Conservation (phyloP, 2,113 vertebrate species). For the Paradoxurus hermaphroditus region DNA sequence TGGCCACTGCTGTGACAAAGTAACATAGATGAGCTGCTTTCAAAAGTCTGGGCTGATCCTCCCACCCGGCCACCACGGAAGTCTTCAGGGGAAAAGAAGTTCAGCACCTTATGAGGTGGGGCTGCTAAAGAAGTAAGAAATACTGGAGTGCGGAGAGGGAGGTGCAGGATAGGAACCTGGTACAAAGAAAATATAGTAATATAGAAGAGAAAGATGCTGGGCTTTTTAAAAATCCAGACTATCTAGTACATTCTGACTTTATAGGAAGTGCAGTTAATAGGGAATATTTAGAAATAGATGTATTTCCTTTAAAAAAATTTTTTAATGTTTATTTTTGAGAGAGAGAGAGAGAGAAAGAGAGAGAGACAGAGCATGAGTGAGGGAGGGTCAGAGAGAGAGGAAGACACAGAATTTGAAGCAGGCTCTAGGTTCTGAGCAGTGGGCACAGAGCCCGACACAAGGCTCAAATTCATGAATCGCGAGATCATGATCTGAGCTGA, state of each 20-base stretch:
- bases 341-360: too few relatives aligned
- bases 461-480: too few relatives aligned
- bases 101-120: neutral
- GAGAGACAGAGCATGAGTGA: too few relatives aligned
- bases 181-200: neutral
- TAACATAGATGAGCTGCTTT: neutral
- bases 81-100: conserved; percentile 12
- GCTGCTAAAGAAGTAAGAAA: conserved; percentile 4
- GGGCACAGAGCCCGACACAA: too few relatives aligned
- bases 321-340: too few relatives aligned
- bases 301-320: too few relatives aligned
- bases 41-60: neutral
- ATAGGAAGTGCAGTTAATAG: conserved; percentile 6
- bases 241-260: neutral
- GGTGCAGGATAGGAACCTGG: neutral
- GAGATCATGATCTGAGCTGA: too few relatives aligned
- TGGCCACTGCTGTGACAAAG: neutral
- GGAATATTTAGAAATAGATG: neutral
- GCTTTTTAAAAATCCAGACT: neutral
- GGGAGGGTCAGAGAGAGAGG: too few relatives aligned
- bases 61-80: neutral
- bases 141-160: neutral
- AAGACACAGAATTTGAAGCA: too few relatives aligned
- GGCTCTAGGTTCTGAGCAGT: too few relatives aligned
- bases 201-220: neutral